Base-by-base conservation (phyloP, 2,888 invertebrate species). In the Aporophyla nigra region DNA sequence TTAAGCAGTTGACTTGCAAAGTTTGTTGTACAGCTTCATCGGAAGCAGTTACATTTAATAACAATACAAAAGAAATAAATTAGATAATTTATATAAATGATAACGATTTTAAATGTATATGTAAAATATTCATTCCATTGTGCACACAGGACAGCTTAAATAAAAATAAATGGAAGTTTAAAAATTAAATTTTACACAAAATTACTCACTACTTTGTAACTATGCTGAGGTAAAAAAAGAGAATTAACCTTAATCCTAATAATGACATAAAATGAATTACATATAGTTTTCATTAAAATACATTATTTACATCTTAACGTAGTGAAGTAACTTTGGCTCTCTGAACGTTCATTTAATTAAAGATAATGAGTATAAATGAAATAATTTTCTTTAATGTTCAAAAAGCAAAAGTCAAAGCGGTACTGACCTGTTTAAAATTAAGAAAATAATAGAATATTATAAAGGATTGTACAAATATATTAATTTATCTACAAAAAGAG, bases 311-410 rank as follows among this genome's bases (percentile, higher is more conserved):
- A 96, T 53, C 90, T 93, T 92, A 93, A 83, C 84, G 87, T 92
- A 93, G 91, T 90, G 90, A 92, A 93, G 89, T 92, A 92, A 95
- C 94, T 95, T 96, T 96, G 95, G 95, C 94, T 95, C 93, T 93
- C 93, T 93, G 93, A 90, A 93, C 90, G 86, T 90, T 90, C 88
- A 90, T 92, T 90, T 88, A 92, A 90, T 89, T 92, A 92, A 92
- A 90, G 71, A 92, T 93, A 94, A 94, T 95, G 95, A 95, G 95
- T 95, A 95, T 93, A 93, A 93, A 94, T 91, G 89, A 91, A 91
- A 86, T 84, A 87, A 86, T 69, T 62, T 86, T 76, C 78, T 86
- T 83, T 75, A 86, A 83, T 84, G 82, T 85, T 86, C 71, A 86
- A 92, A 93, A 93, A 92, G 92, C 93, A 91, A 92, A 89, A 75